These are phyloP conservation scores for Epinephelus awoara DNA, from an alignment of 2,797 vertebrate genomes.

Conservation along the genomic window DNA sequence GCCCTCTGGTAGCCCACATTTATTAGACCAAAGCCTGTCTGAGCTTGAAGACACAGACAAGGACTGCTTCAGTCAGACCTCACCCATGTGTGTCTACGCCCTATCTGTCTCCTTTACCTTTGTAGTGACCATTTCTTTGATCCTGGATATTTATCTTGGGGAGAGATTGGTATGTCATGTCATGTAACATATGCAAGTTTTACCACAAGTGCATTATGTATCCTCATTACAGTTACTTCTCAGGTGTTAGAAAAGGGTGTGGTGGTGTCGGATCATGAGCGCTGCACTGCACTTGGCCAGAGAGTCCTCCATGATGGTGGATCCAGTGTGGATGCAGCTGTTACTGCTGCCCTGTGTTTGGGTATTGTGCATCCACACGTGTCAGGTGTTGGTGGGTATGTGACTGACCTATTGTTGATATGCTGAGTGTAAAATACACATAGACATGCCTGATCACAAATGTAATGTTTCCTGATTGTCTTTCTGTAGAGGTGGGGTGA, in stretches of 20 bases:
- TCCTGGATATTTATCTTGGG: constrained; percentile 90
- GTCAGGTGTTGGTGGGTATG: constrained; percentile 92
- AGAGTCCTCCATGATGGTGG: constrained; percentile 86
- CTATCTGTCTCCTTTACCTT: constrained; percentile 85
- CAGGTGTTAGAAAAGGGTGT: constrained; percentile 87
- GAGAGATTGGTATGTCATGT: constrained; percentile 81
- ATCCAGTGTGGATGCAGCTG: constrained; percentile 91
- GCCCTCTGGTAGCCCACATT: constrained; percentile 83
- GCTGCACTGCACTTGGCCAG: constrained; percentile 85
- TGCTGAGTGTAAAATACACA: not conserved
- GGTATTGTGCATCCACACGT: constrained; percentile 90
- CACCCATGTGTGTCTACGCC: constrained; percentile 81
- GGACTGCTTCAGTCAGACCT: constrained; percentile 68
- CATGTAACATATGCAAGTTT: not conserved
- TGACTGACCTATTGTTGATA: constrained; percentile 19
- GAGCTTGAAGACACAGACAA: constrained; percentile 77
- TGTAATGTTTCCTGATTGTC: not conserved
- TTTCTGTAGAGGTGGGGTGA: constrained; percentile 89
- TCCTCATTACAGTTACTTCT: not conserved
- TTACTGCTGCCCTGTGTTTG: constrained; percentile 86
- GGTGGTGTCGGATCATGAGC: constrained; percentile 86
- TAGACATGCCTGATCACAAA: not conserved
- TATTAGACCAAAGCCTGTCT: constrained; percentile 81
- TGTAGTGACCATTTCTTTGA: constrained; percentile 86
- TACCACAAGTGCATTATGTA: not conserved